These are phyloP conservation scores for Carettochelys insculpta DNA, from an alignment of 2,113 vertebrate genomes.

Conservation along the genomic window DNA sequence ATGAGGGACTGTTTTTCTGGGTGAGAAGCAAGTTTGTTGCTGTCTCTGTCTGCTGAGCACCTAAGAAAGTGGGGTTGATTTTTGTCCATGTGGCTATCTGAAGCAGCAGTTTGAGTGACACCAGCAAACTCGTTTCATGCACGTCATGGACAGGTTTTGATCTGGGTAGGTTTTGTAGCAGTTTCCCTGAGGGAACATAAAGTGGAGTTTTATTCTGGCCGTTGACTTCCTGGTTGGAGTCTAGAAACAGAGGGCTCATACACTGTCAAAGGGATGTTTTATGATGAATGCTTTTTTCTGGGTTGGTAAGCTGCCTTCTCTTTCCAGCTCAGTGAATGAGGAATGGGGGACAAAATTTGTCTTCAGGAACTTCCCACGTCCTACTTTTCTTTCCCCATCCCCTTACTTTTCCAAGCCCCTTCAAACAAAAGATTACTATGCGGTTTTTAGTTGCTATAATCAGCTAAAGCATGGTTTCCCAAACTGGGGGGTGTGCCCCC, in stretches of 20 bases:
- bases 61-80: neutral
- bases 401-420: neutral
- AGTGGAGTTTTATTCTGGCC: neutral
- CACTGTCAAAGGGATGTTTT: neutral
- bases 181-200: fast-evolving
- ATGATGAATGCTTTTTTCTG: neutral
- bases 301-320: neutral
- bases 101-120: fast-evolving
- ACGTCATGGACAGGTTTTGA: fast-evolving
- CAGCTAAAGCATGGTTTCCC: neutral
- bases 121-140: fast-evolving
- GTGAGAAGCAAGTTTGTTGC: neutral
- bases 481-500: no score
- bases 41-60: neutral
- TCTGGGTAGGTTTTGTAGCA: neutral
- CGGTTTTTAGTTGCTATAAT: neutral
- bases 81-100: fast-evolving
- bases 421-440: neutral
- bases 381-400: neutral
- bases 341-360: neutral
- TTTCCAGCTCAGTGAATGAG: neutral
- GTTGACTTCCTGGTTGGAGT: neutral
- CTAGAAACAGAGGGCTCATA: neutral
- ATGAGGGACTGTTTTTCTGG: neutral
- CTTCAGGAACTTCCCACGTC: neutral